Percentiles rank a stretch among this genome's conserved stretches.
Evolutionary conservation across 1,140 invertebrate genomes (phyloP).

Genomic region (Conus ventricosus): DNA sequence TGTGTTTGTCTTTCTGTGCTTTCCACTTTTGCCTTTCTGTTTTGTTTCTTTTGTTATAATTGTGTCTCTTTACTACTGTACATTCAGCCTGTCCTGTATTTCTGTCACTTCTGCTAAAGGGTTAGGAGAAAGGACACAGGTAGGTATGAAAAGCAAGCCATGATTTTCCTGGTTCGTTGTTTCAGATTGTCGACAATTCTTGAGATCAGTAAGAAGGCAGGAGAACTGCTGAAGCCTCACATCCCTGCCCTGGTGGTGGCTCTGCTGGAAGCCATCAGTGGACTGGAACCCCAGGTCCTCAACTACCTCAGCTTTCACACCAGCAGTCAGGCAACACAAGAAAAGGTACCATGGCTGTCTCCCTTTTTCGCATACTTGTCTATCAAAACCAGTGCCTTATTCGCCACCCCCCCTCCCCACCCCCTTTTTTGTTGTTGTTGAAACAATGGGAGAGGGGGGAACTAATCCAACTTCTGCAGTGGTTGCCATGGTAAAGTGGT

Average conservation of each 20-base stretch:
- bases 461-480: background rate
- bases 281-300: conserved; percentile 86
- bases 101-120: too few species aligned
- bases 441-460: background rate
- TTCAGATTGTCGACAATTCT: conserved; percentile 88
- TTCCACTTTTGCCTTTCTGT: too few species aligned
- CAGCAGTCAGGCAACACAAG: conserved; percentile 78
- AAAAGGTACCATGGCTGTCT: conserved; percentile 72
- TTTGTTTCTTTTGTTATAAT: too few species aligned
- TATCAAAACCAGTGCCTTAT: too few species aligned
- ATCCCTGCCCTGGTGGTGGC: conserved; percentile 87
- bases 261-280: conserved; percentile 88
- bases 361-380: background rate
- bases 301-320: conserved; percentile 87
- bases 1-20: too few species aligned
- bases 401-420: too few species aligned
- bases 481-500: too few species aligned
- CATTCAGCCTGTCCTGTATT: too few species aligned
- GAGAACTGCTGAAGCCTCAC: conserved; percentile 85
- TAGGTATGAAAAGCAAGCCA: too few species aligned
- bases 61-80: too few species aligned
- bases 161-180: background rate
- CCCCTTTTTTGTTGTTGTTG: too few species aligned
- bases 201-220: conserved; percentile 87
- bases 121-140: too few species aligned